These are phyloP conservation scores for Mirounga angustirostris DNA, from an alignment of 2,113 vertebrate species.

Conservation along the genomic window DNA sequence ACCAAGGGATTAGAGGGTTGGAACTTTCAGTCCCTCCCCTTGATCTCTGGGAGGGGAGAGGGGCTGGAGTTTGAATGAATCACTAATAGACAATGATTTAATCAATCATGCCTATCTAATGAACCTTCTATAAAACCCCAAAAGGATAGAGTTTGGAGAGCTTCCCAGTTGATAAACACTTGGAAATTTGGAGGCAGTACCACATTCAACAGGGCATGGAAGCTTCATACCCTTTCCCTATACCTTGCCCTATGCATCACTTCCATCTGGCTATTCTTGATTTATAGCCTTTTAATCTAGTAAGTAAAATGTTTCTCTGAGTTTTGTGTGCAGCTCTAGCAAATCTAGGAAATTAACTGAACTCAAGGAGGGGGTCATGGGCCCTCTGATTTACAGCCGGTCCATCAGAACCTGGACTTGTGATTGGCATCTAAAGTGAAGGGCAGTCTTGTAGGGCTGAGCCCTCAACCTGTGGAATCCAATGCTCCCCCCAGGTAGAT, in stretches of 20 bases:
- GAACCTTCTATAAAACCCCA: background rate
- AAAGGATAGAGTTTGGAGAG: background rate
- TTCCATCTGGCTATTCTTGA: background rate
- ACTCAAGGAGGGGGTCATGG: background rate
- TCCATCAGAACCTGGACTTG: background rate
- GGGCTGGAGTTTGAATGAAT: background rate
- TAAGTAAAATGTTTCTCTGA: background rate
- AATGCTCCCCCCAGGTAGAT: background rate
- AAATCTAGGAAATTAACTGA: background rate
- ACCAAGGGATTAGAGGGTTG: background rate
- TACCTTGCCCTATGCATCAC: background rate
- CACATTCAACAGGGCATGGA: background rate
- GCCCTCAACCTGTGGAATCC: background rate
- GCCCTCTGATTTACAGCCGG: background rate
- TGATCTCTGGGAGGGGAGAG: background rate
- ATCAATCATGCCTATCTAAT: background rate
- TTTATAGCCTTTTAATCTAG: background rate
- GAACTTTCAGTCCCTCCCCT: background rate
- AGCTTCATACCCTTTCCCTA: background rate
- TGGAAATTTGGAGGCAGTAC: background rate
- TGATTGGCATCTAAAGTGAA: background rate
- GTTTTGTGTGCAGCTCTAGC: background rate
- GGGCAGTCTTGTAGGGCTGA: background rate
- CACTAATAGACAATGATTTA: background rate
- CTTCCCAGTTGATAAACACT: background rate